Conservation (phyloP, 2,113 vertebrate species). For the Alexandromys fortis region DNA sequence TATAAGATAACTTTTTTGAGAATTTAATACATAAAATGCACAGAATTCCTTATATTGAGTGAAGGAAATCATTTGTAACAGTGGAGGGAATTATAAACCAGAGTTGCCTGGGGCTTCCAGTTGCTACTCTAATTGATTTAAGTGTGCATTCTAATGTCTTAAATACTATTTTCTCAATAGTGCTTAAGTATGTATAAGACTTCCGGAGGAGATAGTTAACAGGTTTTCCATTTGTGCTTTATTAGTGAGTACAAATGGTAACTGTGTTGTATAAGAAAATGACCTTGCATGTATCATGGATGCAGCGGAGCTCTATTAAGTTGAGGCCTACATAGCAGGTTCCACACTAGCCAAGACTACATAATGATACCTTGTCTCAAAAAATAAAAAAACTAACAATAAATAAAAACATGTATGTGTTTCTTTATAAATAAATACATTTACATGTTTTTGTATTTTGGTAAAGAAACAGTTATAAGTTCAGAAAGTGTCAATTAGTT, state of each 20-base stretch:
- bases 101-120: neutral
- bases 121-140: neutral
- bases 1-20: slow-evolving; percentile 25
- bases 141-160: neutral
- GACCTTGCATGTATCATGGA: neutral
- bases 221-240: slow-evolving; percentile 23
- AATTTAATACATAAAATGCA: neutral
- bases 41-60: neutral
- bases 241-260: slow-evolving; percentile 32
- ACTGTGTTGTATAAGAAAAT: slow-evolving; percentile 5
- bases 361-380: neutral
- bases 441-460: neutral
- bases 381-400: neutral
- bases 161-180: slow-evolving; percentile 8
- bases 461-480: slow-evolving; percentile 11
- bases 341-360: neutral
- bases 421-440: neutral
- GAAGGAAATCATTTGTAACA: neutral
- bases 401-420: neutral
- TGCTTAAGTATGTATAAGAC: neutral
- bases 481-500: slow-evolving; percentile 37
- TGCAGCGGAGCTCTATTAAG: neutral
- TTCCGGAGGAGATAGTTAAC: slow-evolving; percentile 33
- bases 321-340: neutral
- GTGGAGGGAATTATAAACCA: neutral